Percentiles rank a stretch among this genome's conserved stretches.
Conservation (phyloP, 2,888 invertebrate genomes). For the Bellardia bayeri region DNA sequence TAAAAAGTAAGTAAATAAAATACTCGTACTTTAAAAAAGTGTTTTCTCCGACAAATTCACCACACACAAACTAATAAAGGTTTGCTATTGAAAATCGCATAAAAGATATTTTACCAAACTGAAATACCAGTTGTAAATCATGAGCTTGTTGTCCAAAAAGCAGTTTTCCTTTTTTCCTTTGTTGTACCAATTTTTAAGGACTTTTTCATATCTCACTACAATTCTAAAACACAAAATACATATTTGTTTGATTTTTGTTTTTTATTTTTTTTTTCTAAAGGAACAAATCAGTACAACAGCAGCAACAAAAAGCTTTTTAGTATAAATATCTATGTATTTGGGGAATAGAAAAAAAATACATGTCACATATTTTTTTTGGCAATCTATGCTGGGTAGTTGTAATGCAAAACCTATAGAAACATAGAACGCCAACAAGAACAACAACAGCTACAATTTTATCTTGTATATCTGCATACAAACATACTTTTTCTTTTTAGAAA, state of each 20-base stretch:
- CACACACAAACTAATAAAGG: neutral
- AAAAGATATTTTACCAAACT: conserved; percentile 54
- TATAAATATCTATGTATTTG: neutral
- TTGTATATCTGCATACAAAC: conserved; percentile 55
- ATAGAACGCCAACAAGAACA: neutral
- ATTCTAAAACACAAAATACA: conserved; percentile 47
- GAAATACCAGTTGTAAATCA: conserved; percentile 69
- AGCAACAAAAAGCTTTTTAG: conserved; percentile 25
- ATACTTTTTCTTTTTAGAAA: conserved; percentile 35
- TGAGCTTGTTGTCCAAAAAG: conserved; percentile 59
- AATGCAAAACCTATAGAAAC: conserved; percentile 40
- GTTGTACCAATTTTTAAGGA: conserved; percentile 47
- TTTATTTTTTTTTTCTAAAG: conserved; percentile 19
- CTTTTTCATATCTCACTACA: conserved; percentile 50
- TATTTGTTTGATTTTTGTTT: conserved; percentile 48
- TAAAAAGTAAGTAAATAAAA: conserved; percentile 33
- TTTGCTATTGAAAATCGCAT: conserved; percentile 34
- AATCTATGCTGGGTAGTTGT: conserved; percentile 62
- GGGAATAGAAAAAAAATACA: conserved; percentile 12
- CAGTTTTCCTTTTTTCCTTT: neutral
- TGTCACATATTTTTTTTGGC: conserved; percentile 48
- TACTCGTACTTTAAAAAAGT: conserved; percentile 11
- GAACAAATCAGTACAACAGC: conserved; percentile 18
- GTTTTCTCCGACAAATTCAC: no score
- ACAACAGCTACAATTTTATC: conserved; percentile 47